Base-by-base conservation (phyloP, 2,888 invertebrate genomes). In the Stratiomys singularior region DNA sequence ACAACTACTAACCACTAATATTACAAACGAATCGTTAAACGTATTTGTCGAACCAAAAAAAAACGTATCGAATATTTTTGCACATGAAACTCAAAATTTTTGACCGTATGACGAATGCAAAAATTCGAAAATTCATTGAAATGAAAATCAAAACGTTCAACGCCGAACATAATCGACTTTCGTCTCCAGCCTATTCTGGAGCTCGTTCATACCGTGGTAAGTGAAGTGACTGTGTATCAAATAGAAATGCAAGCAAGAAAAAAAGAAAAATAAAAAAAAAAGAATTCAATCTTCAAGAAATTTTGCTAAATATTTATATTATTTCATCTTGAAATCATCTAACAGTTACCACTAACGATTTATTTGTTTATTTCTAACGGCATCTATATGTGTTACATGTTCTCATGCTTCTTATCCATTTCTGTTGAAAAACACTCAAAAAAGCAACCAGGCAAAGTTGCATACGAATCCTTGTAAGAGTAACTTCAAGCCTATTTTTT, bases 191-290 rank as follows among this genome's bases (percentile, higher is more conserved):
- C 95, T 95, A 93, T 96, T 96, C 95, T 96, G 96, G 96, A 96
- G 94, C 93, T 96, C 95, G 93, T 96, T 96, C 94, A 94, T 94
- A 92, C 95, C 96, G 93, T 94, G 96, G 96, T 96, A 96, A 96
- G 96, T 96, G 93, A 91, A 93, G 91, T 89, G 89, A 89, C 89
- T 83, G 82, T 82, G 81, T 80, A 71, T 58, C 15, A 11, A 69
- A 46, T 69, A 13, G 37, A 69, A 67, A 18, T n/a, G 25, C 63
- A 63, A 63, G 23, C 11, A 63, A 23, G n/a, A 77, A 23, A 28
- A 52, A 67, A 47, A 64, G 37, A 25, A 27, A 69, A 78, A 64
- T n/a, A 63, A 23, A n/a, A 77, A 23, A 28, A 52, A 67, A 47
- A 64, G 37, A 25, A 27, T 69, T 77, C 60, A 74, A 37, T 74